Evolutionary conservation across 2,113 vertebrate species (phyloP), one percentile per base, ranked within the genome.

Genomic region (Solea senegalensis): DNA sequence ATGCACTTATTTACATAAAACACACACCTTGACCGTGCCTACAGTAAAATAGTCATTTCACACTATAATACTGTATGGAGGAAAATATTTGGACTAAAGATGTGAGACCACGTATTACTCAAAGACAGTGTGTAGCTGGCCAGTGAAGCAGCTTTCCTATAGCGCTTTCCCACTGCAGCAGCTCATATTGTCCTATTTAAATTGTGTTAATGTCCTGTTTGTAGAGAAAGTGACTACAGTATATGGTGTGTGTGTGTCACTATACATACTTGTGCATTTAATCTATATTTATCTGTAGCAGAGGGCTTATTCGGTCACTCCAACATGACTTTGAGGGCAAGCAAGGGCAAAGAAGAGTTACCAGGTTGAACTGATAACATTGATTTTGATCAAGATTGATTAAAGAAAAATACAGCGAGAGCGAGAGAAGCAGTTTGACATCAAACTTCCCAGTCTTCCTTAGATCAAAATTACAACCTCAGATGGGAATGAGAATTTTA

Each of bases 391-490:
- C 74, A 65, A 80, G 63, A 83, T 54, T 50, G 70, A 68, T 40
- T 28, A 82, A 63, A 87, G 74, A 77, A 61, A 64, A 51, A 81
- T 41, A 52, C 3, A 65, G 62, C n/a, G 48, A 59, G 59, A 69
- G 55, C 52, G 62, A 21, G 62, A 51, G 54, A 4, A 49, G 15
- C 52, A 65, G 74, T 85, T 71, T 85, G 69, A 86, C 78, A 88
- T 90, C 87, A 85, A 85, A 84, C 81, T 86, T 85, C 69, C 75
- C 49, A 54, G 72, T 88, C 66, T 80, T 87, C 74, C 80, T 91
- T 67, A 91, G 91, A 91, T 92, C 88, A 90, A 87, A 91, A 91
- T 90, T 84, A 88, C 86, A 76, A 89, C 89, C 88, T 89, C 83
- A 90, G 87, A 89, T 87, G 71, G 86, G 78, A 83, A 82, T 84